phyloP scores from a whole-genome alignment of 64 coral and sea anemone genomes.

The Exaiptasia diaphana region DNA sequence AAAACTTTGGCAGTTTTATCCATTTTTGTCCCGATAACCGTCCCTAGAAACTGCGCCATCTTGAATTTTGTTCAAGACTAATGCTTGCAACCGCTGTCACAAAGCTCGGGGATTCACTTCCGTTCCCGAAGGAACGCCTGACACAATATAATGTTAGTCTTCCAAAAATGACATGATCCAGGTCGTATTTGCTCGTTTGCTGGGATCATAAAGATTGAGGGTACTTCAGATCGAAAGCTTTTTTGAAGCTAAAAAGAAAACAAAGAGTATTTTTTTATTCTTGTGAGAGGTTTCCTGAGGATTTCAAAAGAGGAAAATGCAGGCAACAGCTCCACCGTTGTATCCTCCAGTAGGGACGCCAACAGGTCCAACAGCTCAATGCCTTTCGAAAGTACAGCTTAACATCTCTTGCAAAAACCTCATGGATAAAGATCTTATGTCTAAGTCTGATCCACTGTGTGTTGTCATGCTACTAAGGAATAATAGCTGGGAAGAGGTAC shows the following conservation, averaged over 20 bases:
- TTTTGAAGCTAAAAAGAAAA: too few relatives aligned
- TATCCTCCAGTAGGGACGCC: neutral
- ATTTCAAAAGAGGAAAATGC: slow-evolving; percentile 39
- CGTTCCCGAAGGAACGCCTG: too few relatives aligned
- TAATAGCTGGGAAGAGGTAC: slow-evolving; percentile 79
- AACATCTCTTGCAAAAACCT: slow-evolving; percentile 92
- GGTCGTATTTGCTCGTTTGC: too few relatives aligned
- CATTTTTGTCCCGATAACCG: slow-evolving; percentile 99
- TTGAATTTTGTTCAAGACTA: slow-evolving; percentile 40
- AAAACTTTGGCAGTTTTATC: slow-evolving; percentile 98
- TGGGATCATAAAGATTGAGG: too few relatives aligned
- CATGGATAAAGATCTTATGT: slow-evolving; percentile 82
- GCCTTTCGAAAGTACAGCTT: slow-evolving; percentile 76
- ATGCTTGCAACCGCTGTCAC: slow-evolving; percentile 29
- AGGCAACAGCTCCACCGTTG: neutral
- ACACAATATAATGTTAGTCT: too few relatives aligned
- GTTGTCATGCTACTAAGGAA: slow-evolving; percentile 69
- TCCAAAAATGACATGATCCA: too few relatives aligned
- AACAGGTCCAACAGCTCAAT: slow-evolving; percentile 37
- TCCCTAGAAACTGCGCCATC: slow-evolving; percentile 98
- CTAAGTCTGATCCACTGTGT: slow-evolving; percentile 88
- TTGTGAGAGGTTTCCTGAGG: too few relatives aligned
- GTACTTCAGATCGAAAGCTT: too few relatives aligned
- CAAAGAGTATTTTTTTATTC: too few relatives aligned
- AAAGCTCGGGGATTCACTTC: too few relatives aligned